Base-by-base conservation (phyloP, 1,140 invertebrate genomes). In the Hestina assimilis region DNA sequence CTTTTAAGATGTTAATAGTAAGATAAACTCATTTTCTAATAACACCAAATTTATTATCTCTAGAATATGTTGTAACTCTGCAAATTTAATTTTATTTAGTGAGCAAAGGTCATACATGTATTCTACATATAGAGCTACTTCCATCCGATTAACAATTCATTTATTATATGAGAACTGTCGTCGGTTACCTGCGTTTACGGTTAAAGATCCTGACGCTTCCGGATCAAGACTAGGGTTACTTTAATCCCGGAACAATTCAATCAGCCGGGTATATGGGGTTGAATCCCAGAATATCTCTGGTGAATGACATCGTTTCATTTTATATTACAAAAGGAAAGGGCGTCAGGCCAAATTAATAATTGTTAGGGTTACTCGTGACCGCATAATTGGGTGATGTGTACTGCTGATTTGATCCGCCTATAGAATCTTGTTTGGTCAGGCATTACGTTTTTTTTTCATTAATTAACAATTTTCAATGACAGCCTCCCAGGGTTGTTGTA, bases 231-330 rank as follows among this genome's bases (percentile, higher is more conserved):
- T 17, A 20, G 38, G 51, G 26, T 59, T 15, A 43, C 19, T 20
- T 12, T 55, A 51, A 65, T 63, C 48, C 56, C 60, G 56, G 62
- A 61, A 66, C 63, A 70, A 75, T 66, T 66, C 68, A 79, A 79
- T 75, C 65, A 72, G 35, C 12, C 51, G 23, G 33, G 56, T 35
- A 9, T 26, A 17, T 38, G 40, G 59, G 48, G 40, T 40, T 9
- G 31, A 47, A 43, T 42, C 59, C 53, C 29, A 51, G 54, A 41
- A 42, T 48, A 42, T 41, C 14, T 19, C 19, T 33, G 48, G 24
- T 59, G 40, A 69, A 72, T 63, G 54, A 46, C 60, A 24, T 62
- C 58, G 56, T 56, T 59, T 29, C 48, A 29, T 50, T 59, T 59
- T 54, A 47, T 57, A 65, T 43, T 26, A 59, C 48, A 62, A 58